Conservation (phyloP, 2,888 invertebrate species). For the Acanthosepion esculentum region DNA sequence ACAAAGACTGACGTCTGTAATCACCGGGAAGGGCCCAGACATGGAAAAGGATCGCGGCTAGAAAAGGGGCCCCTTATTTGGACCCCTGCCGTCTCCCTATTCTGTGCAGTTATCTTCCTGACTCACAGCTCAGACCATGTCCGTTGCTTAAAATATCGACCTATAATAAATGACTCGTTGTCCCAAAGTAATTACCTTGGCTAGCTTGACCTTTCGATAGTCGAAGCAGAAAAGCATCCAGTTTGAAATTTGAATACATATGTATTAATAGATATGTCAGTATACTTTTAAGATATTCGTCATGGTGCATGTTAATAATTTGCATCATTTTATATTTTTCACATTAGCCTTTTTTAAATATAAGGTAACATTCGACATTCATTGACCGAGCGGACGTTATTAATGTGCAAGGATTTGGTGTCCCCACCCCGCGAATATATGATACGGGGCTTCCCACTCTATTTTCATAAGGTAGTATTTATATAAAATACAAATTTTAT, state of each 20-base stretch:
- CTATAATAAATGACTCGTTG: not conserved
- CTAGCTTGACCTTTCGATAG: not conserved
- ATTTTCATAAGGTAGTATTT: too few species aligned
- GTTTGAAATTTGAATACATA: not conserved
- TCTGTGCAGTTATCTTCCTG: not conserved
- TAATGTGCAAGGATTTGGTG: too few species aligned
- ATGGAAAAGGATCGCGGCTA: not conserved
- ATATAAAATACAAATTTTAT: too few species aligned
- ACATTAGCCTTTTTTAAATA: too few species aligned
- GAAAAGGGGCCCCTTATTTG: not conserved
- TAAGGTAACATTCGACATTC: too few species aligned
- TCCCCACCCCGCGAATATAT: too few species aligned
- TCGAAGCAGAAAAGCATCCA: not conserved
- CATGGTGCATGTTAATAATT: too few species aligned
- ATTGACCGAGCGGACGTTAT: too few species aligned
- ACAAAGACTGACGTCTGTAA: constrained; percentile 20
- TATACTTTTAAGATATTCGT: not conserved
- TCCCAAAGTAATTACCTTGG: not conserved
- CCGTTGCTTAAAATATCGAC: not conserved
- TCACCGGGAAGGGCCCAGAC: constrained; percentile 2
- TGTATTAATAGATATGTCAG: not conserved
- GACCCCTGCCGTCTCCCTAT: not conserved
- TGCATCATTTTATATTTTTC: too few species aligned
- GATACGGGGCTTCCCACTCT: too few species aligned
- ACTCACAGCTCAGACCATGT: constrained; percentile 2